A percentile compares a stretch with the other conserved stretches of the same genome.
phyloP scores from a whole-genome alignment of 2,113 vertebrate species.

The Neoarius graeffei region DNA sequence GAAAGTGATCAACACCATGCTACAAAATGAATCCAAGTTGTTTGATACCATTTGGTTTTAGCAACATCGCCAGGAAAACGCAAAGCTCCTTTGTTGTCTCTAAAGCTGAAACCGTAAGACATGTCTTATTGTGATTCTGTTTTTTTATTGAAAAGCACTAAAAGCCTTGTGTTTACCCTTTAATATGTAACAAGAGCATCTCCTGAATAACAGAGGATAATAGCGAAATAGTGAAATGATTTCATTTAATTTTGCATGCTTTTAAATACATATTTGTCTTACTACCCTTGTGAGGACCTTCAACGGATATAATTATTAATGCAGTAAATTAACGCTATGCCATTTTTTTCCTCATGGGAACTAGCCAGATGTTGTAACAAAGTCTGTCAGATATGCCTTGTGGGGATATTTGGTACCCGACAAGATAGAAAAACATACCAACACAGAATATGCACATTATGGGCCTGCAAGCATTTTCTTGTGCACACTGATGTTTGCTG shows the following conservation, averaged over 20 bases:
- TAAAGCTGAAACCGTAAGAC: conserved; percentile 21
- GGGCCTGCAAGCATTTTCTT: conserved; percentile 2
- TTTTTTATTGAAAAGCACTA: neutral
- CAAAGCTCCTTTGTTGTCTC: conserved; percentile 36
- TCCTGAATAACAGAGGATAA: neutral
- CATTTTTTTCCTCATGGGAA: neutral
- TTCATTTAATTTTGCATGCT: neutral
- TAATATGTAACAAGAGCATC: neutral
- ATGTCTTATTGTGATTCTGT: neutral
- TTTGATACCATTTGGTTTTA: conserved; percentile 58
- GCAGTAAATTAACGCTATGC: neutral
- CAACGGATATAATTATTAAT: neutral
- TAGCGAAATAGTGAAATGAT: neutral
- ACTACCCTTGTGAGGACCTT: neutral
- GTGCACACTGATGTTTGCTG: conserved; percentile 10
- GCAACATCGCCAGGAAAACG: conserved; percentile 32
- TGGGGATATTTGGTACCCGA: neutral
- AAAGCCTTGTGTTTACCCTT: neutral
- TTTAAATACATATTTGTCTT: neutral
- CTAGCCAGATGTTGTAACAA: neutral
- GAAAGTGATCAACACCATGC: conserved; percentile 62
- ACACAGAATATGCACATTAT: conserved; percentile 1
- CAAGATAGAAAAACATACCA: neutral
- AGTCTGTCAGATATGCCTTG: neutral
- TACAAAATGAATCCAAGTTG: conserved; percentile 54